Evolutionary conservation across 2,797 vertebrate genomes (phyloP).

Genomic region (Pygocentrus nattereri): DNA sequence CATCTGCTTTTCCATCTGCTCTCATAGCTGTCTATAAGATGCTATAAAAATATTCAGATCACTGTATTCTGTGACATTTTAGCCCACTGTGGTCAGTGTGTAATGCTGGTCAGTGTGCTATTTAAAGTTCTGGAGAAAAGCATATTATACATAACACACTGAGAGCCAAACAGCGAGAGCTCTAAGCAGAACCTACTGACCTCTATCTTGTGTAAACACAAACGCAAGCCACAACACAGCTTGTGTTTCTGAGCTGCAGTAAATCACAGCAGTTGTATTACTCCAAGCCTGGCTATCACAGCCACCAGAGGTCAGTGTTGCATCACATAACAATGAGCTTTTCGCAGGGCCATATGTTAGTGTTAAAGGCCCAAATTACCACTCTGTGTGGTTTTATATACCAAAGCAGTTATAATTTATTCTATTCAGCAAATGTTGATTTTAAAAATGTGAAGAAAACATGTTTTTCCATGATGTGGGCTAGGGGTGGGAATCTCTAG

Average conservation of each 20-base stretch:
- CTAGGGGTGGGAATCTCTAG: too few species aligned
- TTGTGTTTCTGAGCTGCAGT: background rate
- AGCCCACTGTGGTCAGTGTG: conserved; percentile 30
- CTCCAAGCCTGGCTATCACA: background rate
- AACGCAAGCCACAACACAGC: background rate
- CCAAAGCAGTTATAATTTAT: too few species aligned
- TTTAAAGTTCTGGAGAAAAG: conserved; percentile 28
- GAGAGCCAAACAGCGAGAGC: conserved; percentile 1
- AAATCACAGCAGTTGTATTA: background rate
- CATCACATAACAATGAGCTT: conserved; percentile 12
- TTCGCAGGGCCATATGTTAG: background rate
- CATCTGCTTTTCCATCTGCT: too few species aligned
- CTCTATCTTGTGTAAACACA: background rate
- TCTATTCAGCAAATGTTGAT: too few species aligned
- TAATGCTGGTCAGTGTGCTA: conserved; percentile 27
- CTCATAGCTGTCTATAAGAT: too few species aligned
- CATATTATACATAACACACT: conserved; percentile 12
- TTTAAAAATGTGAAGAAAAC: too few species aligned
- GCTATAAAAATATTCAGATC: too few species aligned
- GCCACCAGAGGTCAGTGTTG: conserved; percentile 55
- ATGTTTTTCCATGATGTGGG: too few species aligned
- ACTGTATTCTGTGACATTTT: conserved; percentile 27
- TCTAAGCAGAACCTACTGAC: background rate
- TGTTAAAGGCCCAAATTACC: background rate
- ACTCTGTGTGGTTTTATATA: too few species aligned